A percentile compares a stretch with the other conserved stretches of the same genome.
These are phyloP conservation scores for Agrypnia vestita DNA, from an alignment of 1,140 invertebrate species.

Conservation along the genomic window DNA sequence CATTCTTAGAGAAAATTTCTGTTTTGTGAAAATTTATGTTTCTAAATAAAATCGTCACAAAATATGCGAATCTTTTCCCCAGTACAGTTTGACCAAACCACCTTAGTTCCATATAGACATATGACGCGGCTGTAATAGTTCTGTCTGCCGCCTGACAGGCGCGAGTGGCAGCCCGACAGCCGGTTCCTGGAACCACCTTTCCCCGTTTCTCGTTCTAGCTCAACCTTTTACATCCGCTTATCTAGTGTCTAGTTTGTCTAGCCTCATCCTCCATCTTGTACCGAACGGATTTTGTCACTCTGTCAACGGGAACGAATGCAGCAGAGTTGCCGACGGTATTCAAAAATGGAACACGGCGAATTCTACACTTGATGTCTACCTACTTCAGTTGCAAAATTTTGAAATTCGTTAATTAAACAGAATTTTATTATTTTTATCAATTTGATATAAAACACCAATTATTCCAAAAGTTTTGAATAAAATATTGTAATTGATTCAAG, in stretches of 20 bases:
- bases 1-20: too few species aligned
- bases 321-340: neutral
- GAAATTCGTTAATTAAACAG: too few species aligned
- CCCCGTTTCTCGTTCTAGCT: too few species aligned
- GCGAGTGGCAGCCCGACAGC: conserved; percentile 14
- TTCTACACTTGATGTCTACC: too few species aligned
- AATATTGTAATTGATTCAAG: too few species aligned
- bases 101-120: neutral
- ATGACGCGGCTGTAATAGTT: conserved; percentile 23
- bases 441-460: too few species aligned
- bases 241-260: neutral
- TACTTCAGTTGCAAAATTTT: too few species aligned
- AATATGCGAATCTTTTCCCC: conserved; percentile 2
- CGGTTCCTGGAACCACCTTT: neutral
- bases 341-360: neutral
- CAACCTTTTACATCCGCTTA: neutral
- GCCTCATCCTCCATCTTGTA: neutral
- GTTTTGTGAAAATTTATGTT: neutral
- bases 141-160: conserved; percentile 4
- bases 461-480: too few species aligned
- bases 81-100: neutral
- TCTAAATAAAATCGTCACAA: neutral
- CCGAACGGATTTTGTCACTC: neutral
- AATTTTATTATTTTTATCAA: too few species aligned
- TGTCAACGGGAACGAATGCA: neutral